Conservation (phyloP, 2,888 invertebrate genomes). For the Tetrapedia diversipes region DNA sequence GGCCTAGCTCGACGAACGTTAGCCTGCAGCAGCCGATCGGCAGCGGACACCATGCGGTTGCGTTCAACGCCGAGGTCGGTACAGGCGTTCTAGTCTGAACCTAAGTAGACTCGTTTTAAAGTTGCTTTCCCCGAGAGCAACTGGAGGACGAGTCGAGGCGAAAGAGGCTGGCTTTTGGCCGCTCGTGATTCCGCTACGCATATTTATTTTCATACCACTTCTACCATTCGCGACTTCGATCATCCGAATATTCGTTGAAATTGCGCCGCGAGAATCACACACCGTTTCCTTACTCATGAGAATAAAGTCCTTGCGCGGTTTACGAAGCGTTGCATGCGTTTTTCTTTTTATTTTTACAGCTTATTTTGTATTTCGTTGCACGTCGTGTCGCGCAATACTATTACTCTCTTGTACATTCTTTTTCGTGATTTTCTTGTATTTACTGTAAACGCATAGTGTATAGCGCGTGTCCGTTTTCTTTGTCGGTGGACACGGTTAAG, state of each 20-base stretch:
- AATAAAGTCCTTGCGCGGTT: too few relatives aligned
- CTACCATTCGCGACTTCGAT: not conserved
- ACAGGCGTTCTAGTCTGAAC: slow-evolving; percentile 91
- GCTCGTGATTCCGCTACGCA: slow-evolving; percentile 11
- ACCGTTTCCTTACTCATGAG: too few relatives aligned
- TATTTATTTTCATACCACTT: not conserved
- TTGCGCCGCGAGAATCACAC: not conserved
- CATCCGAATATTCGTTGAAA: not conserved
- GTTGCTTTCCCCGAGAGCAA: not conserved
- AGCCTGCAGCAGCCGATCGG: slow-evolving; percentile 71
- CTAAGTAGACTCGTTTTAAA: not conserved
- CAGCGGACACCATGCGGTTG: slow-evolving; percentile 84
- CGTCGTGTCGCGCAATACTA: slow-evolving; percentile 41
- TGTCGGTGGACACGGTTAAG: slow-evolving; percentile 49
- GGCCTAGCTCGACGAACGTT: slow-evolving; percentile 77
- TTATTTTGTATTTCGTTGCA: slow-evolving; percentile 67
- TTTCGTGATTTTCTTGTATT: slow-evolving; percentile 31
- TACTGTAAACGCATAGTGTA: slow-evolving; percentile 53
- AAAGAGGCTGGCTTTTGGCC: not conserved
- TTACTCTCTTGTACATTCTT: slow-evolving; percentile 55
- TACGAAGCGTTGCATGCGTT: slow-evolving; percentile 50
- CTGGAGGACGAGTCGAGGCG: not conserved
- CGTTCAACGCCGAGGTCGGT: slow-evolving; percentile 96
- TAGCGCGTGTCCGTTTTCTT: slow-evolving; percentile 50
- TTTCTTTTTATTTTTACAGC: slow-evolving; percentile 52